Percentiles rank a stretch among this genome's conserved stretches.
phyloP scores from a whole-genome alignment of 2,113 vertebrate species.

The Podiceps cristatus region DNA sequence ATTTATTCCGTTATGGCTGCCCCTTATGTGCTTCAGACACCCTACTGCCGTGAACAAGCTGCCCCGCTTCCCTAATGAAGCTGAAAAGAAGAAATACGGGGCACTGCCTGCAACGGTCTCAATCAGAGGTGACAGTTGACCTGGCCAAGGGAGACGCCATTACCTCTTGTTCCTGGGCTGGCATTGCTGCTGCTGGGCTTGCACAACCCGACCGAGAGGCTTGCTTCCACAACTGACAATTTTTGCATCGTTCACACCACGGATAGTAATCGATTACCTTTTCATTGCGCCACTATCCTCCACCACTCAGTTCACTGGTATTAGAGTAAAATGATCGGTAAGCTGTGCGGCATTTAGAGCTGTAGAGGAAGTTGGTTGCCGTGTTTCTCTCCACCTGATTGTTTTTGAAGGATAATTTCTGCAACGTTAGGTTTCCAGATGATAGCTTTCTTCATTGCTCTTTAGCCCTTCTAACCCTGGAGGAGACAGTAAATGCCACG shows the following conservation, averaged over 20 bases:
- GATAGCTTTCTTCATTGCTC: neutral
- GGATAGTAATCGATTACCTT: neutral
- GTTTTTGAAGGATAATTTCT: neutral
- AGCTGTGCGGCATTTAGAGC: neutral
- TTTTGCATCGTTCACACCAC: neutral
- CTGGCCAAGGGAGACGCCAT: neutral
- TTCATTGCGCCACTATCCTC: rapidly evolving
- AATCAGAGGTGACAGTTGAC: neutral
- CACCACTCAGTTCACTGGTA: rapidly evolving
- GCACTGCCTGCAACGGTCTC: neutral
- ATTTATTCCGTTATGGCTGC: neutral
- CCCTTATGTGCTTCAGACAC: neutral
- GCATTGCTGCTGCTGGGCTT: neutral
- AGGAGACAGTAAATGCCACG: neutral
- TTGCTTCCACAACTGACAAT: neutral
- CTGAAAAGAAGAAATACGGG: neutral
- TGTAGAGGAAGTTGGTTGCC: neutral
- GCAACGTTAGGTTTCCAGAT: neutral
- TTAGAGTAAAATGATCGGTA: rapidly evolving
- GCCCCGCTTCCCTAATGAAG: neutral
- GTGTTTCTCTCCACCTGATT: neutral
- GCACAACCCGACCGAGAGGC: rapidly evolving
- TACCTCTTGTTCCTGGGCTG: neutral
- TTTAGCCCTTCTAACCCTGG: neutral
- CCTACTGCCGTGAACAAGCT: neutral